Conservation (phyloP, 2,888 invertebrate species). For the Macrophya annulata region DNA sequence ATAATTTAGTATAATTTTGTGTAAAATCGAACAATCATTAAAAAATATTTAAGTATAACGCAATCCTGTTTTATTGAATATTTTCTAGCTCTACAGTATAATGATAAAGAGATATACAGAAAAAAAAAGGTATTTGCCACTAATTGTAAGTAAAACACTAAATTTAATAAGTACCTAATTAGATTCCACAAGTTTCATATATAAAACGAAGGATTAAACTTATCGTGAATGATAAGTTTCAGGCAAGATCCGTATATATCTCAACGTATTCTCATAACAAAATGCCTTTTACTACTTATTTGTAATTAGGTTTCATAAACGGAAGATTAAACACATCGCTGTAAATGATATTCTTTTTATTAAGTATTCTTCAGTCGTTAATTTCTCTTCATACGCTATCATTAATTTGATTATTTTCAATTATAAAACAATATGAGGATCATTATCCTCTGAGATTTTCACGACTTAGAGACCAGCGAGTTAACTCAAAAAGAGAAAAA, state of each 20-base stretch:
- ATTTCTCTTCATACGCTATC: too few species aligned
- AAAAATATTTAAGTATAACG: neutral
- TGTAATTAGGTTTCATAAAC: neutral
- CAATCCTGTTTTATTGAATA: neutral
- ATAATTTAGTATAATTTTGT: neutral
- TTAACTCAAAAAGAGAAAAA: too few species aligned
- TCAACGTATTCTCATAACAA: neutral
- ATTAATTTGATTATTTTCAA: conserved; percentile 12
- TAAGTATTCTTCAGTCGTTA: too few species aligned
- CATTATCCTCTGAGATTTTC: neutral
- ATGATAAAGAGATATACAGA: neutral
- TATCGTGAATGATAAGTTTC: neutral
- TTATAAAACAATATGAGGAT: neutral
- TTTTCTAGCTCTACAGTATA: neutral
- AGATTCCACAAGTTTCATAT: conserved; percentile 4
- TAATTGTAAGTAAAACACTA: neutral
- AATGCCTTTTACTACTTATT: neutral
- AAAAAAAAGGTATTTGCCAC: neutral
- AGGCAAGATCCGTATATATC: neutral
- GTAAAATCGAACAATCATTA: neutral
- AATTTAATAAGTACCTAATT: neutral
- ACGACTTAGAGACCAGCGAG: too few species aligned
- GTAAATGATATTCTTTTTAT: too few species aligned
- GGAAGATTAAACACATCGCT: neutral
- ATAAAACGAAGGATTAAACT: neutral